Conservation (phyloP, 2,888 invertebrate species). For the Unio delphinus region DNA sequence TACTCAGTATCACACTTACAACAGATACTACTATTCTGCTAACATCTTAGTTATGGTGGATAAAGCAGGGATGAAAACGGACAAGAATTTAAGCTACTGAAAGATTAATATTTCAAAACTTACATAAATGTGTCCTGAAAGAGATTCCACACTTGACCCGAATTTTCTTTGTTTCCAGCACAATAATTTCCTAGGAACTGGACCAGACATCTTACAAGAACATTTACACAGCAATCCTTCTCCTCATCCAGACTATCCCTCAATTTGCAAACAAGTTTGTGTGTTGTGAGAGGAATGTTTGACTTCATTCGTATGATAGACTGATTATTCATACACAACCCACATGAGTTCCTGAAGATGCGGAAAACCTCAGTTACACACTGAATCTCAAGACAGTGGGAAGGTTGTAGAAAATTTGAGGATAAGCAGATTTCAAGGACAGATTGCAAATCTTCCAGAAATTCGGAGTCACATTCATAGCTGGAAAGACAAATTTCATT, state of each 20-base stretch:
- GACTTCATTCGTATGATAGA: conserved; percentile 3
- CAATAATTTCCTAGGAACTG: conserved; percentile 54
- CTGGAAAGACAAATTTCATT: too few species aligned
- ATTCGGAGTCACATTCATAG: too few species aligned
- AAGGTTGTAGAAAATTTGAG: too few species aligned
- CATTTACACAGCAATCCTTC: background rate
- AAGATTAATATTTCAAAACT: conserved; percentile 8
- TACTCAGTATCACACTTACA: too few species aligned
- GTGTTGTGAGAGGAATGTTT: background rate
- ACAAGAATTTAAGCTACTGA: background rate
- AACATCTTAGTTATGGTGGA: background rate
- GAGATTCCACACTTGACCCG: conserved; percentile 31
- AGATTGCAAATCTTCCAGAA: too few species aligned
- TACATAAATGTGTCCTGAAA: conserved; percentile 35
- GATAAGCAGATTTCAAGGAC: too few species aligned
- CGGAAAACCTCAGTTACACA: conserved; percentile 41
- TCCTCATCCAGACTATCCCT: background rate
- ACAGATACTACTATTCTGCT: background rate
- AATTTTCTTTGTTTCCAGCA: conserved; percentile 38
- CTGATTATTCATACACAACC: conserved; percentile 32
- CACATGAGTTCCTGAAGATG: conserved; percentile 45
- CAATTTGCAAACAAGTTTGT: background rate
- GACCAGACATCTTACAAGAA: conserved; percentile 43
- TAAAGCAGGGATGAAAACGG: too few species aligned
- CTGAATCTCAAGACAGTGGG: background rate